Evolutionary conservation across 2,113 vertebrate genomes (phyloP), one percentile per base, ranked within the genome.

Genomic region (Sialia sialis): DNA sequence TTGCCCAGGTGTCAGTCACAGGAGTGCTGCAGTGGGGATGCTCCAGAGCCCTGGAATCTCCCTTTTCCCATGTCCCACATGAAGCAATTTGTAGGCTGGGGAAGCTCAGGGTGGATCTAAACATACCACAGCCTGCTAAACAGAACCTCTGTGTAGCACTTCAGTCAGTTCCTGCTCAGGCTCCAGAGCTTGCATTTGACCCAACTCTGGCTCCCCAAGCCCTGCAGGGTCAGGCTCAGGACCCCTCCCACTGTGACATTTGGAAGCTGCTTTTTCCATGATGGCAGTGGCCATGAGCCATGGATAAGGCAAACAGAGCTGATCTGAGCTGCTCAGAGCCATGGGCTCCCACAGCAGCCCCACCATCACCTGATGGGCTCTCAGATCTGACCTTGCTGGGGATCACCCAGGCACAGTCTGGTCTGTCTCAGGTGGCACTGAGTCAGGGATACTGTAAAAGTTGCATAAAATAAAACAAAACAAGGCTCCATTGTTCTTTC

Each of bases 151-250:
- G 3, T 3, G 0, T 0, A 30, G 32, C 48, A 9, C 52, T n/a
- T 2, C 13, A 34, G 19, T 13, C 1, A 29, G 18, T 17, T 32
- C 32, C 75, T 58, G 14, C 34, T 21, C 14, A 17, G 32, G 43
- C 20, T 30, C 38, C 7, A 1, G 1, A 10, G 52, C 66, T 20
- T 25, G 48, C 20, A 8, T 34, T 10, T 39, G 66, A 16, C 56
- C 13, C 11, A 32, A 9, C 4, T 4, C 34, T 59, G 64, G 17
- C 41, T 66, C 32, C 11, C 60, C 16, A 19, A 39, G 59, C 34
- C 36, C 13, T 4, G 1, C 0, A 0, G 38, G 43, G 17, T 15
- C 9, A 9, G 55, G 38, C 41, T 62, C 8, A 38, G 2, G 2
- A 30, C 1, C 0, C 14, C 18, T 15, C 22, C 1, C 32, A 3